Evolutionary conservation across 2,113 vertebrate species (phyloP).

Genomic region (Cygnus atratus): DNA sequence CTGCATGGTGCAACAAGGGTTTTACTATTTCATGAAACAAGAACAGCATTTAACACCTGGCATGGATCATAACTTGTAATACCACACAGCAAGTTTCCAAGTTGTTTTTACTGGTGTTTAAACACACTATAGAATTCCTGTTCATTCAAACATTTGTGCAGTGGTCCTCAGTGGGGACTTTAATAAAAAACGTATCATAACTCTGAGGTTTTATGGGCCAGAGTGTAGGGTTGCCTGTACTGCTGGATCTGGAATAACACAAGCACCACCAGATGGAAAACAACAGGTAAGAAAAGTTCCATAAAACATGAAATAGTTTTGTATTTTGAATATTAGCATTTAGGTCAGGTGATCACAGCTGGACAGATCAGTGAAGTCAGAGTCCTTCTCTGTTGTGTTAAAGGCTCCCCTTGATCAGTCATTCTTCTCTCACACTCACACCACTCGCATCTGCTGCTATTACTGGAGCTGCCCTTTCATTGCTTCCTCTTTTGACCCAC

Average conservation of each 20-base stretch:
- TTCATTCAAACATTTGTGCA: neutral
- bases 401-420: neutral
- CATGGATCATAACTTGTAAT: neutral
- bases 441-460: neutral
- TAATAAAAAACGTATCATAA: neutral
- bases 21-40: neutral
- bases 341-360: no score
- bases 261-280: neutral
- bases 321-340: neutral
- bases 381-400: neutral
- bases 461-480: neutral
- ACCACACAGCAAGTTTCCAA: neutral
- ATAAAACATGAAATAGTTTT: neutral
- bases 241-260: neutral
- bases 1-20: conserved; percentile 12
- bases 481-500: neutral
- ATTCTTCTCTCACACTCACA: neutral
- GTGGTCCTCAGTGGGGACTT: neutral
- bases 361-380: neutral
- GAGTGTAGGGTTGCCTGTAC: fast-evolving
- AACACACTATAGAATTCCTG: neutral
- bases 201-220: neutral
- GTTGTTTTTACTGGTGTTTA: neutral
- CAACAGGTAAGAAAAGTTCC: neutral
- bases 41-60: neutral